A percentile compares a stretch with the other conserved stretches of the same genome.
Conservation (phyloP, 2,888 invertebrate genomes). For the Sarcophaga caerulescens region DNA sequence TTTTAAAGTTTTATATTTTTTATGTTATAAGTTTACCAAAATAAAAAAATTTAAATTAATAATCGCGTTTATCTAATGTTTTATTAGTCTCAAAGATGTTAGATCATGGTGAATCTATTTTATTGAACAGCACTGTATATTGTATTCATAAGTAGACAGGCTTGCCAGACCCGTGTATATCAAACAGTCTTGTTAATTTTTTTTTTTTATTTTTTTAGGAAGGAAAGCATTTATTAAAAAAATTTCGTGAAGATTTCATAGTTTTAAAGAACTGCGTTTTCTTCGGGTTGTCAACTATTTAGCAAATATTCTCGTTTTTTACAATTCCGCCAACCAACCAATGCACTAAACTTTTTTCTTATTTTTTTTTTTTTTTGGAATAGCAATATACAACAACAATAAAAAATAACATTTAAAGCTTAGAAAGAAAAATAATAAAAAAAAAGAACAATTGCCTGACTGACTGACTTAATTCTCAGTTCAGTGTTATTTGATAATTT, state of each 20-base stretch:
- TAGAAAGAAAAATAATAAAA: conserved; percentile 58
- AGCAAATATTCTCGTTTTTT: conserved; percentile 21
- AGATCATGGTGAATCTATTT: no score
- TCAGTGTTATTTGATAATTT: conserved; percentile 66
- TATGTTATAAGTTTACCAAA: no score
- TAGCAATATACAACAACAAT: conserved; percentile 29
- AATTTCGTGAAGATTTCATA: background rate
- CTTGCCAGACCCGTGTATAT: no score
- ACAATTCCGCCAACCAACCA: conserved; percentile 28
- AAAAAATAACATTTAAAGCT: conserved; percentile 58
- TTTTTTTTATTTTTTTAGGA: background rate
- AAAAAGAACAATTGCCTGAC: conserved; percentile 19
- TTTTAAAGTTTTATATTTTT: no score
- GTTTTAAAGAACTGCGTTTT: conserved; percentile 20
- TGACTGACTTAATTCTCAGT: conserved; percentile 57
- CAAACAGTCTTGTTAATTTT: no score
- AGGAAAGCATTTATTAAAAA: background rate
- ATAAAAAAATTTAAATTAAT: no score
- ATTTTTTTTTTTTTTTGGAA: conserved; percentile 40
- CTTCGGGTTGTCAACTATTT: conserved; percentile 25
- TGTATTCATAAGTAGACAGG: no score
- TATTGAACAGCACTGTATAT: no score
- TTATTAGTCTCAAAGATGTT: no score
- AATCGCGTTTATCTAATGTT: no score
- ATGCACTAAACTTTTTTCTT: conserved; percentile 39